phyloP scores from a whole-genome alignment of 2,888 invertebrate genomes.

The Tolmerus cingulatus region DNA sequence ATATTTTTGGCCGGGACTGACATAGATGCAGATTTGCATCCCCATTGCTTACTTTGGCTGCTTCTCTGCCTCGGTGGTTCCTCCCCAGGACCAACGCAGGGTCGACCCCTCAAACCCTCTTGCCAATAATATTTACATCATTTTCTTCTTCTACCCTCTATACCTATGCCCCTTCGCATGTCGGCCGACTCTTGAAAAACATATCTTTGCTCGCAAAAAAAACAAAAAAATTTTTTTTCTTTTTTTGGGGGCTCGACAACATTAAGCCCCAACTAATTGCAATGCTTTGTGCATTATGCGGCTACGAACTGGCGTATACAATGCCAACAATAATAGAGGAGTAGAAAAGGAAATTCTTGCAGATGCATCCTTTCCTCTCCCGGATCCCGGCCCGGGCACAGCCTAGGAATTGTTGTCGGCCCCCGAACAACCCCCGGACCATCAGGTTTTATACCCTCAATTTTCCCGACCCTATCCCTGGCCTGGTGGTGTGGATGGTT shows the following conservation, averaged over 20 bases:
- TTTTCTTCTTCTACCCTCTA: neutral
- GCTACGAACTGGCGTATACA: neutral
- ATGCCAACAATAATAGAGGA: neutral
- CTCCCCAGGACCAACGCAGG: neutral
- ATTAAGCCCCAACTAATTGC: conserved; percentile 48
- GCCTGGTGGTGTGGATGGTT: neutral
- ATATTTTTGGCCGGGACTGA: conserved; percentile 6
- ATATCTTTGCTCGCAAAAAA: neutral
- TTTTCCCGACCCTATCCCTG: neutral
- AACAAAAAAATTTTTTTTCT: neutral
- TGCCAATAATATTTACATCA: conserved; percentile 19
- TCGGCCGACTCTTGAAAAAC: neutral
- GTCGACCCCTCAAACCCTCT: neutral
- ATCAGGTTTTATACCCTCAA: neutral
- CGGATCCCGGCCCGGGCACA: neutral
- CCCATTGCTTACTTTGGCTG: neutral
- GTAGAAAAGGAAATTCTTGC: conserved; percentile 25
- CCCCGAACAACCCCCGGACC: neutral
- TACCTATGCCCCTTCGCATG: neutral
- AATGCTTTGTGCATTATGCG: conserved; percentile 42
- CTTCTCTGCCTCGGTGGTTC: neutral
- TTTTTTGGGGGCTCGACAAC: conserved; percentile 41
- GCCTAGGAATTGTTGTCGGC: neutral
- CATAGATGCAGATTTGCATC: neutral
- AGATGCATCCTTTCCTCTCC: conserved; percentile 1